Evolutionary conservation across 2,797 vertebrate species (phyloP).

Genomic region (Merluccius polli): DNA sequence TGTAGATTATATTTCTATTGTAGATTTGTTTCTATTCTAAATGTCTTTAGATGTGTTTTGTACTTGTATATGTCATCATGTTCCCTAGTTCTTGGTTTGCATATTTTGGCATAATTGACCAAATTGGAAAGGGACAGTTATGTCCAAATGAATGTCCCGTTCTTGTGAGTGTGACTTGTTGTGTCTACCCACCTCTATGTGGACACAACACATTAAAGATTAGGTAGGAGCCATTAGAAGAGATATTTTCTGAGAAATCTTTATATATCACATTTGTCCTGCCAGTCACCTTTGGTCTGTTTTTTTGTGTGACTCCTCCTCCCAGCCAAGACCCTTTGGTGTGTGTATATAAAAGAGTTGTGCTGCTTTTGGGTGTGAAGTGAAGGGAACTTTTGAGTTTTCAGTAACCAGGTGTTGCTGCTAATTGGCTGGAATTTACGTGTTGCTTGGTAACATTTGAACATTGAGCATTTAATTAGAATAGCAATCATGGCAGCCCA

Average conservation of each 20-base stretch:
- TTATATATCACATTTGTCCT: not conserved
- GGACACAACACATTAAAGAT: not conserved
- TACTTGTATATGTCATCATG: not conserved
- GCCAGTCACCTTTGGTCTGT: not conserved
- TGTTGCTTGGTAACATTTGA: slow-evolving; percentile 4
- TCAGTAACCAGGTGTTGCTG: not conserved
- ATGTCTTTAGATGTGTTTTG: not conserved
- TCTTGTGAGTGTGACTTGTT: not conserved
- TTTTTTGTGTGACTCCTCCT: not conserved
- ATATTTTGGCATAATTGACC: not conserved
- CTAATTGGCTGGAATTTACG: slow-evolving; percentile 1
- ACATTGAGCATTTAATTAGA: not conserved
- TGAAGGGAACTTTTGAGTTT: slow-evolving; percentile 2
- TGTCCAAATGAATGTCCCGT: not conserved
- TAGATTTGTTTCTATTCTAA: slow-evolving; percentile 2
- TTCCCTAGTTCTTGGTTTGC: not conserved
- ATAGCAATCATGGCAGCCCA: slow-evolving; percentile 11
- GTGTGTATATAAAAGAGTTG: slow-evolving; percentile 5
- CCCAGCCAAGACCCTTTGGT: not conserved
- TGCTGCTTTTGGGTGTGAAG: not conserved
- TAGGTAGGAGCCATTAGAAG: not conserved
- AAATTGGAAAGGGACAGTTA: not conserved
- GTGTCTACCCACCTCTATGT: not conserved
- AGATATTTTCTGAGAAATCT: not conserved
- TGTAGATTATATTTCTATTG: slow-evolving; percentile 4